These are phyloP conservation scores for Drosophila infuscata DNA, from an alignment of 2,888 invertebrate species.

Conservation along the genomic window DNA sequence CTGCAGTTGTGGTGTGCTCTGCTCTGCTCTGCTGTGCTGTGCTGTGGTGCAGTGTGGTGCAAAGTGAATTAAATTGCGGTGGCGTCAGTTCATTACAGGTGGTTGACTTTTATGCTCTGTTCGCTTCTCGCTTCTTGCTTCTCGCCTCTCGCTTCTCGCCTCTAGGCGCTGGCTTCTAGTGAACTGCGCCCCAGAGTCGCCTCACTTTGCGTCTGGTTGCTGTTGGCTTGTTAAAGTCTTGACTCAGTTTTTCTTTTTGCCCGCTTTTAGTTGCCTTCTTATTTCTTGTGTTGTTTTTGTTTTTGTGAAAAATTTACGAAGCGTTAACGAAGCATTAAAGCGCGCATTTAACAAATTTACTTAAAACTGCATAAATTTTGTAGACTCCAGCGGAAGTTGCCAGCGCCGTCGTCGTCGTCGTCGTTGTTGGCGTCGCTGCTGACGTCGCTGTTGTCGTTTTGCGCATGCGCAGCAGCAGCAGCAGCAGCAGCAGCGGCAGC, in stretches of 20 bases:
- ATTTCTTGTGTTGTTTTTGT: conserved; percentile 26
- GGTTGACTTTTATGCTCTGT: conserved; percentile 76
- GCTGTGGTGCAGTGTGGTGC: conserved; percentile 33
- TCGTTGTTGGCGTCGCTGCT: conserved; percentile 6
- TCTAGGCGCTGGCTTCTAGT: not conserved
- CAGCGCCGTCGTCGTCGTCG: conserved; percentile 33
- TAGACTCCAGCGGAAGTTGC: conserved; percentile 61
- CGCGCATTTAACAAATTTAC: conserved; percentile 84
- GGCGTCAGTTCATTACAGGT: conserved; percentile 83
- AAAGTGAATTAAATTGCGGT: conserved; percentile 80
- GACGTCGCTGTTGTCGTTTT: conserved; percentile 42
- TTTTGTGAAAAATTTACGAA: conserved; percentile 81
- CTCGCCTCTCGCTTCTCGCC: conserved; percentile 15
- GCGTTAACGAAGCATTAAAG: conserved; percentile 84
- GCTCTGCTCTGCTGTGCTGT: not conserved
- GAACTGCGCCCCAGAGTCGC: not conserved
- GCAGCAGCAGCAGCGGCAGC: conserved; percentile 13
- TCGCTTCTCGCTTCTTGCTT: conserved; percentile 30
- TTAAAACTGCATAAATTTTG: conserved; percentile 82
- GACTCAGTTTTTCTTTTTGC: conserved; percentile 48
- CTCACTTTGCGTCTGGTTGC: conserved; percentile 10
- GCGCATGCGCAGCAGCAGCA: conserved; percentile 59
- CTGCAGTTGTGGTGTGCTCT: not conserved
- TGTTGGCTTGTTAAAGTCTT: conserved; percentile 55
- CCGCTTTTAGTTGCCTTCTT: conserved; percentile 2